Conservation (phyloP, 2,797 vertebrate species). For the Siniperca scherzeri region DNA sequence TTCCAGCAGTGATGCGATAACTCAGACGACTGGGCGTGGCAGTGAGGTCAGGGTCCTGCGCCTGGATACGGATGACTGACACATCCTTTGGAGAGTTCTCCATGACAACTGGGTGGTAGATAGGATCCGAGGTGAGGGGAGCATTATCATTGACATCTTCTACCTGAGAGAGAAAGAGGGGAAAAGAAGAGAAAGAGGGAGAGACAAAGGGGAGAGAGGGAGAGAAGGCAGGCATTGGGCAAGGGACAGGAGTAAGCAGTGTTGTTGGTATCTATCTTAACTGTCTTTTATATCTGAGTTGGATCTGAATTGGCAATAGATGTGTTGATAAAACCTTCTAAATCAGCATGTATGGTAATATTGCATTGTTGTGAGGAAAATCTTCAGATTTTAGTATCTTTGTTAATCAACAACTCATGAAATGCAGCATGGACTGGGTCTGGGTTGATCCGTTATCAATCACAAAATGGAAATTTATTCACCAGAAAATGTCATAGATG, state of each 20-base stretch:
- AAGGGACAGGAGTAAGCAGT: constrained; percentile 2
- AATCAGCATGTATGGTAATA: constrained; percentile 23
- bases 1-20: constrained; percentile 96
- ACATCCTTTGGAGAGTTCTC: constrained; percentile 98
- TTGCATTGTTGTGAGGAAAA: constrained; percentile 13
- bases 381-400: constrained; percentile 40
- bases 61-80: constrained; percentile 95
- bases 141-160: constrained; percentile 98
- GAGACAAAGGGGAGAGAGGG: not conserved
- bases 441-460: constrained; percentile 63
- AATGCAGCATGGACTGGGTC: constrained; percentile 24
- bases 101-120: constrained; percentile 93
- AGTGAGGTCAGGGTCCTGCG: constrained; percentile 93
- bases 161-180: constrained; percentile 75
- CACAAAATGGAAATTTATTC: constrained; percentile 72
- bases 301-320: constrained; percentile 12
- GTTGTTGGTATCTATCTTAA: not conserved
- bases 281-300: constrained; percentile 7
- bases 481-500: constrained; percentile 70
- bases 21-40: constrained; percentile 88
- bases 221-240: not conserved
- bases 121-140: constrained; percentile 95
- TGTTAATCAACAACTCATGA: constrained; percentile 48
- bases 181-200: not conserved
- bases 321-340: constrained; percentile 29